Evolutionary conservation across 2,888 invertebrate genomes (phyloP).

Genomic region (Hedychridium roseum): DNA sequence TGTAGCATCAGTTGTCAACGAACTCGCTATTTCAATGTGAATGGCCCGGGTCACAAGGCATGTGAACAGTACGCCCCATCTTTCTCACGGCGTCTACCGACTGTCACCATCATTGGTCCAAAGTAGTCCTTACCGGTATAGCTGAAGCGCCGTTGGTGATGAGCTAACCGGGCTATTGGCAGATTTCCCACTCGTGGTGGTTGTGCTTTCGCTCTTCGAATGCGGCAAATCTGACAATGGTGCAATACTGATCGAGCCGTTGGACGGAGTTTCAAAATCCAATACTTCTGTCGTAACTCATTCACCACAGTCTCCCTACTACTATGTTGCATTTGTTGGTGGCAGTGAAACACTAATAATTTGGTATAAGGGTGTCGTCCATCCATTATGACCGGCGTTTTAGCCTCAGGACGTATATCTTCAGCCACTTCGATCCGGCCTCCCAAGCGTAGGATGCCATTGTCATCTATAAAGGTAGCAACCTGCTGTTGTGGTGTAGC

Average conservation of each 20-base stretch:
- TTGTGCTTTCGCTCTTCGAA: conserved; percentile 14
- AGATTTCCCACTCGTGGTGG: conserved; percentile 15
- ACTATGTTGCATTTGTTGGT: conserved; percentile 15
- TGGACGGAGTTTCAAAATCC: conserved; percentile 8
- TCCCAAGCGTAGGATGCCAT: conserved; percentile 6
- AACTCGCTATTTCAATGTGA: conserved; percentile 18
- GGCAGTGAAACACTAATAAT: conserved; percentile 16
- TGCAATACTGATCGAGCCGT: conserved; percentile 3
- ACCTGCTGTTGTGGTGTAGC: not conserved
- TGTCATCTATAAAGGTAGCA: not conserved
- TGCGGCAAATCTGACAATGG: conserved; percentile 11
- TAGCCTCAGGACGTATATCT: not conserved
- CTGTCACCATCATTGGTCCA: conserved; percentile 14
- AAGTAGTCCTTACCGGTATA: conserved; percentile 25
- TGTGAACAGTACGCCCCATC: conserved; percentile 23
- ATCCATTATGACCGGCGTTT: conserved; percentile 19
- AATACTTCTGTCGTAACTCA: conserved; percentile 24
- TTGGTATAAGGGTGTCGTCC: conserved; percentile 11
- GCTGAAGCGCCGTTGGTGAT: conserved; percentile 15
- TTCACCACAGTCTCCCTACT: conserved; percentile 24
- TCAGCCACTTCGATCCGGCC: conserved; percentile 1
- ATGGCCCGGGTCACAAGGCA: conserved; percentile 23
- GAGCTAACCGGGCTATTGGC: conserved; percentile 14
- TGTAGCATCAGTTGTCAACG: conserved; percentile 9
- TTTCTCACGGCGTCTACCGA: conserved; percentile 15